These are phyloP conservation scores for Caprella mutica DNA, from an alignment of 2,888 invertebrate genomes.

Conservation along the genomic window DNA sequence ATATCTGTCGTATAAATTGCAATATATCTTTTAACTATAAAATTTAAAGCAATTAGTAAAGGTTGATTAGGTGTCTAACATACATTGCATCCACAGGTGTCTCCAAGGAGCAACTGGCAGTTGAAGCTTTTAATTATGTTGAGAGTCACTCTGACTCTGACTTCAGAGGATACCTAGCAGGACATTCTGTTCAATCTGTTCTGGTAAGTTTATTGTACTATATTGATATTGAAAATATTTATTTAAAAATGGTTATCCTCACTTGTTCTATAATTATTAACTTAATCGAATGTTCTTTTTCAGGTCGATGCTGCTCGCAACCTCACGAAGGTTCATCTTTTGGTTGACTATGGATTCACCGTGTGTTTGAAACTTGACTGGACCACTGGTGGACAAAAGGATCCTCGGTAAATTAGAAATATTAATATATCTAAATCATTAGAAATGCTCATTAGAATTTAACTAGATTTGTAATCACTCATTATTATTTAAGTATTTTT, in stretches of 20 bases:
- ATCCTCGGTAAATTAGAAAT: slow-evolving; percentile 12
- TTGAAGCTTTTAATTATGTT: slow-evolving; percentile 31
- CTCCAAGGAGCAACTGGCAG: slow-evolving; percentile 23
- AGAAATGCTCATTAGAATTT: too few relatives aligned
- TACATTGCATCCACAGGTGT: too few relatives aligned
- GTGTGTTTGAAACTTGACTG: slow-evolving; percentile 22
- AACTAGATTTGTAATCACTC: too few relatives aligned
- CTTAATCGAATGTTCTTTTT: background rate
- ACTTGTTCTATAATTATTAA: too few relatives aligned
- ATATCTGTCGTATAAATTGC: too few relatives aligned
- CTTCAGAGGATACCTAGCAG: slow-evolving; percentile 25
- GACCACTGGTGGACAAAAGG: slow-evolving; percentile 16
- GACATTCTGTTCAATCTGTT: slow-evolving; percentile 17
- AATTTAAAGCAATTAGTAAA: too few relatives aligned
- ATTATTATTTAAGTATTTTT: too few relatives aligned
- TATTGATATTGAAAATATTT: background rate
- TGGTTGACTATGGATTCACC: slow-evolving; percentile 32
- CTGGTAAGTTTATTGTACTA: slow-evolving; percentile 11
- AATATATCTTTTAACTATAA: too few relatives aligned
- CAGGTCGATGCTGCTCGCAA: slow-evolving; percentile 22
- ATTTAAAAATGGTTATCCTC: too few relatives aligned
- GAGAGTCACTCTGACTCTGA: slow-evolving; percentile 30
- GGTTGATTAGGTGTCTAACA: too few relatives aligned
- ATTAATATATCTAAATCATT: too few relatives aligned
- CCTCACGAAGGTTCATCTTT: slow-evolving; percentile 22